Evolutionary conservation across 2,888 invertebrate genomes (phyloP), one percentile per base, ranked within the genome.

Genomic region (Phengaris alcon): DNA sequence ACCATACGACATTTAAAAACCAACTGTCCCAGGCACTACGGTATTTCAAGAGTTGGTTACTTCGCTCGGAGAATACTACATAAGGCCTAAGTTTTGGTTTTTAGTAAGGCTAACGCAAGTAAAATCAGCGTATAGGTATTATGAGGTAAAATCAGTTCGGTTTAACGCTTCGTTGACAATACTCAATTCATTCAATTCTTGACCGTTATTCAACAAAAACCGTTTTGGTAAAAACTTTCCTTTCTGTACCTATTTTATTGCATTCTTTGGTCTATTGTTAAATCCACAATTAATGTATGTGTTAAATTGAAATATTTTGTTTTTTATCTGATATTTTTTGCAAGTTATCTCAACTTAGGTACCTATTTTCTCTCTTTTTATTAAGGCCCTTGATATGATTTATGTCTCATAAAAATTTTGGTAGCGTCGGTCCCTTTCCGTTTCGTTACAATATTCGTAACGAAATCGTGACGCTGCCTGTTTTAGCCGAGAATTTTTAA

Each of bases 101-200:
- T 22, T 22, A 22, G 22, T 22, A 22, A 22, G 22, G 22, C 22
- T 22, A 22, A 22, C 22, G 22, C 35, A 35, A 35, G 35, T 35
- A 2, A 35, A 35, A 35, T 35, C 35, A 4, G 35, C 35, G 35
- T 35, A 35, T 35, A 35, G 35, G 35, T 35, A 35, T n/a, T 10
- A 48, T 70, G 22, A 51, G 48, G 69, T 69, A 64, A 44, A 64
- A 64, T 64, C 35, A 59, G 70, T 22, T 13, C 52, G 70, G 72
- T 72, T 64, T 64, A 44, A 72, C 72, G 72, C 72, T 72, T 35
- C 72, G 35, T 72, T 72, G 72, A 54, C 52, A 72, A 72, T 44
- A 64, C 64, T 10, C 72, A 52, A 72, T 72, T 72, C 72, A 72
- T 22, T 54, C 35, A 35, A 52, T 72, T 72, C 54, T 54, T 35